Base-by-base conservation (phyloP, 2,113 vertebrate genomes). In the Hippolais icterina region DNA sequence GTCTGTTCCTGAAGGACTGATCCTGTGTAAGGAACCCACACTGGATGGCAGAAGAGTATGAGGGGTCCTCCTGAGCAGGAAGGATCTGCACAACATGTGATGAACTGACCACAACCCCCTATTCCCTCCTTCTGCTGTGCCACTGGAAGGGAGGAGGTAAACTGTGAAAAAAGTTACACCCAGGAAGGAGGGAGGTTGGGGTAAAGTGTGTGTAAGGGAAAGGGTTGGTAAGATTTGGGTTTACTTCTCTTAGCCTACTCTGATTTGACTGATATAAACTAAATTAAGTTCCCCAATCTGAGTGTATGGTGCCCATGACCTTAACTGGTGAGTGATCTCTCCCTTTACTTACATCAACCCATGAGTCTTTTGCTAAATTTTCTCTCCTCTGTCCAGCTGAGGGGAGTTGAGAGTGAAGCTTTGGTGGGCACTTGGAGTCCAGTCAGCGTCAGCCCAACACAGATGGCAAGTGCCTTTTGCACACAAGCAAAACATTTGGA, bases 131-230 rank as follows among this genome's bases (percentile, higher is more conserved):
- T 7, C 8, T 11, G 13, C 14, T 42, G 35, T 11, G 29, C 29
- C 22, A 16, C 29, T 21, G 39, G 16, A 9, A 56, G 29, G 20
- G 13, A 47, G 18, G 23, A 69, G 12, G 11, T 21, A 63, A 41
- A 54, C 6, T 20, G 11, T 41, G n/a, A 54, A 25, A 35, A 21
- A 49, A 60, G 11, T 35, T 64, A 41, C 16, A 53, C 13, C 24
- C 0, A 0, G 31, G 22, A 56, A 50, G 15, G 69, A 77, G 12
- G 35, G 13, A 33, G 18, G 8, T 2, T 70, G 22, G 35, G 6
- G 13, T 10, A 52, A 39, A 37, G 23, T 17, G 9, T 35, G 7
- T 25, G 7, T 35, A 24, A 5, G 7, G 7, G 10, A 29, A 44
- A 2, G 2, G 12, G 2, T 2, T 80, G 6, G 61, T 76, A 44